Percentiles rank a stretch among this genome's conserved stretches.
Conservation (phyloP, 2,113 vertebrate genomes). For the Cephalopterus ornatus region DNA sequence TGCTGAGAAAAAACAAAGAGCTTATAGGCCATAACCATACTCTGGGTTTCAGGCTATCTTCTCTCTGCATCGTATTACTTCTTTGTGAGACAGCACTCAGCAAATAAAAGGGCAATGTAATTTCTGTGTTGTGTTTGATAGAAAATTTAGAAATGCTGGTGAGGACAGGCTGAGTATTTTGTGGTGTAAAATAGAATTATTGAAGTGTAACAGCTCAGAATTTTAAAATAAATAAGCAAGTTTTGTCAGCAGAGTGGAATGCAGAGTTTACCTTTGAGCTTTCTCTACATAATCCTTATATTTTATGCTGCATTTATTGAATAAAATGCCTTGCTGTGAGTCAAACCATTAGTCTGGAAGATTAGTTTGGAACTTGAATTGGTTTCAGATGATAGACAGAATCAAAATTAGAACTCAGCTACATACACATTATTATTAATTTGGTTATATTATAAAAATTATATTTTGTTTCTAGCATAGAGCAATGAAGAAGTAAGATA, state of each 20-base stretch:
- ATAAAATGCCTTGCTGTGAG: neutral
- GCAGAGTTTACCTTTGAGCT: neutral
- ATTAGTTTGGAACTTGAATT: neutral
- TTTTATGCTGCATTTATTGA: constrained; percentile 14
- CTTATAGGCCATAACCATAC: neutral
- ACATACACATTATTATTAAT: neutral
- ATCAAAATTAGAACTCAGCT: neutral
- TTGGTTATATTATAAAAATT: neutral
- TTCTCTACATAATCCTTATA: neutral
- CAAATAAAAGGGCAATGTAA: neutral
- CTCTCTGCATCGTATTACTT: neutral
- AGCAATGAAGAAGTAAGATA: neutral
- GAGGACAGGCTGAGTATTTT: too few species aligned
- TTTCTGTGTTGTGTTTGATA: neutral
- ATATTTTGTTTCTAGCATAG: neutral
- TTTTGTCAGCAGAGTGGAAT: neutral
- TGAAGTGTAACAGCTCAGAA: neutral
- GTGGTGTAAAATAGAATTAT: neutral
- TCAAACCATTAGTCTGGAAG: neutral
- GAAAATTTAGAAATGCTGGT: neutral
- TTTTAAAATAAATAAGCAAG: neutral
- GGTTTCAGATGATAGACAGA: neutral
- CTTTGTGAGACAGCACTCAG: neutral
- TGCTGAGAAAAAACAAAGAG: neutral
- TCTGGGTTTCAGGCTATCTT: neutral